phyloP scores from a whole-genome alignment of 2,888 invertebrate genomes.

The Andrena praecox region DNA sequence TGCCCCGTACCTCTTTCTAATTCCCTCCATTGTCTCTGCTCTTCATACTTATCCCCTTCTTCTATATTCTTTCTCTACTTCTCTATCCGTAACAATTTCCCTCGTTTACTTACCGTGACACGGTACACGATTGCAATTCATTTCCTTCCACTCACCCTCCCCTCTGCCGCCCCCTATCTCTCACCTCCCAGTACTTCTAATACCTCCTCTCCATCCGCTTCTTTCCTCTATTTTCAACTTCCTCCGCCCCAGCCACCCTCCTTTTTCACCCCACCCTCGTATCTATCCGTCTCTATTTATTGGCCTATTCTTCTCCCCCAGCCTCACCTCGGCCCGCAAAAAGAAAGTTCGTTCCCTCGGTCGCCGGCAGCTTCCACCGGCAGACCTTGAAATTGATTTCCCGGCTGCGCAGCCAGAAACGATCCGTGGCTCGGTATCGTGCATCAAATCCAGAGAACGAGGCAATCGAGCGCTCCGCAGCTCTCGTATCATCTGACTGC shows the following conservation, averaged over 20 bases:
- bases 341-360: conserved; percentile 32
- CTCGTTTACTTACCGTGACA: too few species aligned
- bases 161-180: too few species aligned
- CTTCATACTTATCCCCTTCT: conserved; percentile 40
- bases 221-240: conserved; percentile 25
- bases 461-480: conserved; percentile 44
- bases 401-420: conserved; percentile 46
- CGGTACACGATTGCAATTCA: neutral
- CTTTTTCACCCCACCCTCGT: conserved; percentile 29
- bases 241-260: neutral
- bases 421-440: conserved; percentile 46
- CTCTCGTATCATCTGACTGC: conserved; percentile 40
- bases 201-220: neutral
- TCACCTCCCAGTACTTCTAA: neutral
- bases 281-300: conserved; percentile 24
- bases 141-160: conserved; percentile 27
- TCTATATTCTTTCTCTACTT: conserved; percentile 20
- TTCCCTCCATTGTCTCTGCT: conserved; percentile 1
- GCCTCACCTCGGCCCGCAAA: conserved; percentile 9
- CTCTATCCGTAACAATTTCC: neutral
- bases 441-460: conserved; percentile 55
- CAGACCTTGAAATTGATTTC: conserved; percentile 66
- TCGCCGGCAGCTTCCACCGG: conserved; percentile 42
- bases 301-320: conserved; percentile 8
- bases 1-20: neutral